phyloP scores from a whole-genome alignment of 2,797 vertebrate species.

The Argya squamiceps region DNA sequence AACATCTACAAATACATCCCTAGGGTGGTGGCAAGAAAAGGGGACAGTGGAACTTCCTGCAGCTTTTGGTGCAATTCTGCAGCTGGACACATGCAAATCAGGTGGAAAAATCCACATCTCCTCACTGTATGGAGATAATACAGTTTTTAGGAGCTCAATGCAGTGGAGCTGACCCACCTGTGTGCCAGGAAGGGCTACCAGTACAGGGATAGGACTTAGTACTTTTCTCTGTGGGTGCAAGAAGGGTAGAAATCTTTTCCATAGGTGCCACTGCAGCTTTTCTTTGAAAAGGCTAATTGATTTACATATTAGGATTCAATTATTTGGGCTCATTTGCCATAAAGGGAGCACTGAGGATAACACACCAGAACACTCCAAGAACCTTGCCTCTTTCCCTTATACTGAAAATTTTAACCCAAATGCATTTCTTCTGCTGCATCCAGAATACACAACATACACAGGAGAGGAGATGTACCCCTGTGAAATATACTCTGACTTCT shows the following conservation, averaged over 20 bases:
- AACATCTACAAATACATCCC: background rate
- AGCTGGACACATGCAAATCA: background rate
- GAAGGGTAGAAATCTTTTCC: background rate
- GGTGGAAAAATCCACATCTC: background rate
- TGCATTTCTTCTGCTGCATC: background rate
- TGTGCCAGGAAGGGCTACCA: background rate
- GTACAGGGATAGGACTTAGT: background rate
- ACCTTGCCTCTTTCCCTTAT: background rate
- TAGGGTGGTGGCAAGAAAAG: background rate
- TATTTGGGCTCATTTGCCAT: background rate
- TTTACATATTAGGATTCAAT: background rate
- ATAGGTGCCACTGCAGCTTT: background rate
- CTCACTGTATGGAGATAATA: background rate
- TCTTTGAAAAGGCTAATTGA: background rate
- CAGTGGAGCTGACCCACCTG: background rate
- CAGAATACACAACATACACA: background rate
- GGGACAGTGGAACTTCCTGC: background rate
- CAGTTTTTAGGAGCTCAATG: background rate
- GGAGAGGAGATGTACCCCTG: conserved; percentile 2
- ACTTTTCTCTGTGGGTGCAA: background rate
- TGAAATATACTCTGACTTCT: conserved; percentile 56
- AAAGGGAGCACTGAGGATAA: background rate
- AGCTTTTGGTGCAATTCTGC: background rate
- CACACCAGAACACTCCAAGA: background rate
- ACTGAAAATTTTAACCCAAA: background rate